phyloP scores from a whole-genome alignment of 2,888 invertebrate genomes.

The Dexiosoma caninum region DNA sequence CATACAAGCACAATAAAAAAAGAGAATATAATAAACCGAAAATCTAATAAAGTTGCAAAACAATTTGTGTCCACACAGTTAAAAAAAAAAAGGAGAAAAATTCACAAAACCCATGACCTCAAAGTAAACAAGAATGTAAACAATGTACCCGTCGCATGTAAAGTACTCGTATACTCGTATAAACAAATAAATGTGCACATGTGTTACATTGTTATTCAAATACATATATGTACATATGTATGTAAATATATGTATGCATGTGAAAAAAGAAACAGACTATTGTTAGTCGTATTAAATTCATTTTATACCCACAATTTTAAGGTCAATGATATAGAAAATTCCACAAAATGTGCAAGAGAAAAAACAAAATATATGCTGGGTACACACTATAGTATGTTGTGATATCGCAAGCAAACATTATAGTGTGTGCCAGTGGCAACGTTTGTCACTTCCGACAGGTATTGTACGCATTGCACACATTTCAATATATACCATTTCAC shows the following conservation, averaged over 20 bases:
- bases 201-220: neutral
- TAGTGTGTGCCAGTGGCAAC: too few species aligned
- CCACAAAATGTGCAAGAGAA: conserved; percentile 4
- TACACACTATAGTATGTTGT: too few species aligned
- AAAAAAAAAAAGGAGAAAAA: conserved; percentile 1
- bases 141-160: conserved; percentile 28
- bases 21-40: conserved; percentile 27
- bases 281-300: conserved; percentile 29
- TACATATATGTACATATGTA: neutral
- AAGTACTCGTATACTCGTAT: neutral
- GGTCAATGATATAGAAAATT: conserved; percentile 59
- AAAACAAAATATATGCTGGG: too few species aligned
- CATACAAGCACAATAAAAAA: neutral
- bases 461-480: too few species aligned
- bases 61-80: neutral
- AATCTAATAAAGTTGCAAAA: conserved; percentile 35
- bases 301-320: conserved; percentile 38
- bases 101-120: conserved; percentile 49
- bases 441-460: too few species aligned
- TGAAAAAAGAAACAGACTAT: neutral
- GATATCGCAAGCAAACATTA: too few species aligned
- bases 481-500: too few species aligned
- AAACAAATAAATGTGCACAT: neutral
- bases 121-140: conserved; percentile 50
- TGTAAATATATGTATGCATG: neutral